Evolutionary conservation across 2,888 invertebrate genomes (phyloP).

Genomic region (Copidosoma aretas): DNA sequence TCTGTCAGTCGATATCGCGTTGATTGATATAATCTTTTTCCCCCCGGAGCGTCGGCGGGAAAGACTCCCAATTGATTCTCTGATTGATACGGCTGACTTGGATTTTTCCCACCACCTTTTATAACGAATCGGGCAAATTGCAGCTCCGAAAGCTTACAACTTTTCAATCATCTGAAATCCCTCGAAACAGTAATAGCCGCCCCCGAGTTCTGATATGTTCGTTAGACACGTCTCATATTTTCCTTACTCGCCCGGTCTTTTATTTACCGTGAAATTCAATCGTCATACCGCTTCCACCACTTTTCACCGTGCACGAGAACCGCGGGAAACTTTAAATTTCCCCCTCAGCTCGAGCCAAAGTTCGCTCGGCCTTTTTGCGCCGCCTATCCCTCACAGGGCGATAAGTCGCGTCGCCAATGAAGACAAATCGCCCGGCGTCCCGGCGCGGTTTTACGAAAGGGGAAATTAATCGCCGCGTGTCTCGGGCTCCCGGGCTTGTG

Average conservation of each 20-base stretch:
- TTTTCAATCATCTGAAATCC: not conserved
- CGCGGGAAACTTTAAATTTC: conserved; percentile 5
- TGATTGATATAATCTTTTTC: not conserved
- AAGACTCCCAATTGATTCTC: not conserved
- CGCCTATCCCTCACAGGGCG: conserved; percentile 24
- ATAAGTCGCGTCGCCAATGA: conserved; percentile 56
- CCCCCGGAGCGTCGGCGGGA: not conserved
- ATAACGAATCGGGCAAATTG: not conserved
- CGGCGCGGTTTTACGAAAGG: conserved; percentile 49
- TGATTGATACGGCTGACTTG: not conserved
- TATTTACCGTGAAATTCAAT: conserved; percentile 11
- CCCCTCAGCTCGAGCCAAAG: not conserved
- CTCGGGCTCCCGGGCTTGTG: no score
- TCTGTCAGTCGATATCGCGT: not conserved
- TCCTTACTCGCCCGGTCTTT: conserved; percentile 3
- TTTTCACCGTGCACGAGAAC: no score
- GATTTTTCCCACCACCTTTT: not conserved
- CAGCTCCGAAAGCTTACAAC: not conserved
- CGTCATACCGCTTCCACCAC: conserved; percentile 10
- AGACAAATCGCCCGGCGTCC: conserved; percentile 54
- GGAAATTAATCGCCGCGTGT: conserved; percentile 53
- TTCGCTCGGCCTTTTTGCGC: conserved; percentile 13
- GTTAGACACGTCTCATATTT: not conserved
- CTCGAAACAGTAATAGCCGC: not conserved
- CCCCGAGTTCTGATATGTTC: not conserved